A percentile compares a stretch with the other conserved stretches of the same genome.
Conservation (phyloP, 1,140 invertebrate species). For the Macrostomum lignano region DNA sequence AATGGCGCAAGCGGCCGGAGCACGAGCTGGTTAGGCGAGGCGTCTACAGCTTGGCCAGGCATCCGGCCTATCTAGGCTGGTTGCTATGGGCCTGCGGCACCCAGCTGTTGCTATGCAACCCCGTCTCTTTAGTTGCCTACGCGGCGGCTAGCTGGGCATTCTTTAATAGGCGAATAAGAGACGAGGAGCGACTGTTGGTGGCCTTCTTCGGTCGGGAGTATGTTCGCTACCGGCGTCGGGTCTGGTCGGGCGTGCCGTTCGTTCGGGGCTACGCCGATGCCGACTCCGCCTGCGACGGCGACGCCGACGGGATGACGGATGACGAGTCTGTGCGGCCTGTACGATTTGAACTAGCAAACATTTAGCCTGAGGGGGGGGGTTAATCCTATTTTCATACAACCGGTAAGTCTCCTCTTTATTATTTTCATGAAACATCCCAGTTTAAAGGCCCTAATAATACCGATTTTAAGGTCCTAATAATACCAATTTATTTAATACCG, state of each 20-base stretch:
- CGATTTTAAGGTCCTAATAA: too few species aligned
- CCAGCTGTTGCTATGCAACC: conserved; percentile 67
- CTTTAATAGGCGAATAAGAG: conserved; percentile 51
- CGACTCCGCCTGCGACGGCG: too few species aligned
- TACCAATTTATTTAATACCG: too few species aligned
- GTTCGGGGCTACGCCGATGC: conserved; percentile 46
- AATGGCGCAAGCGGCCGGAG: conserved; percentile 31
- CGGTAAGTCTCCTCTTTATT: too few species aligned
- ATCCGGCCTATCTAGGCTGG: conserved; percentile 92
- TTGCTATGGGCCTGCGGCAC: conserved; percentile 94
- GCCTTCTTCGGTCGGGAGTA: conserved; percentile 77
- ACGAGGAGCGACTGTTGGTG: conserved; percentile 67
- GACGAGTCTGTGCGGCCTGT: too few species aligned
- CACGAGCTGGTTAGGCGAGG: conserved; percentile 68
- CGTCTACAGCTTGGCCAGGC: conserved; percentile 43
- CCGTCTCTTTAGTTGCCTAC: conserved; percentile 55
- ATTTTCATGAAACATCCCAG: too few species aligned
- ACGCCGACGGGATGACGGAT: too few species aligned
- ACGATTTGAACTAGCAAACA: too few species aligned
- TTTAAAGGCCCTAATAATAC: too few species aligned
- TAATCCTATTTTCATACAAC: too few species aligned
- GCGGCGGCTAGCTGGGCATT: conserved; percentile 50
- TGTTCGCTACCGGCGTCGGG: conserved; percentile 50
- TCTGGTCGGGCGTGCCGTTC: conserved; percentile 65
- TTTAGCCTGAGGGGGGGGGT: too few species aligned